phyloP scores from a whole-genome alignment of 2,113 vertebrate species.

The Callocephalon fimbriatum region DNA sequence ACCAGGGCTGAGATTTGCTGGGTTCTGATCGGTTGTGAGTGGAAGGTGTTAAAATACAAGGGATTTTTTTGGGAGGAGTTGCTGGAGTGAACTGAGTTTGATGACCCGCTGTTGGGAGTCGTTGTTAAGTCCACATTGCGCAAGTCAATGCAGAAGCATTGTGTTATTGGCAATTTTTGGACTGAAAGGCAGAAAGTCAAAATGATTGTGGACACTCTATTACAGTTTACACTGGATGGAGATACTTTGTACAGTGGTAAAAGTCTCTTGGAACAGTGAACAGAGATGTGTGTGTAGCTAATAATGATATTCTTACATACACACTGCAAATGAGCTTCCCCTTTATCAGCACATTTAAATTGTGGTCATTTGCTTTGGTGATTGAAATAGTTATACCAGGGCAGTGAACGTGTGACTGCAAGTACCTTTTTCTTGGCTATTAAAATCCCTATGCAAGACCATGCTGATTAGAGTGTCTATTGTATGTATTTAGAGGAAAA shows the following conservation, averaged over 20 bases:
- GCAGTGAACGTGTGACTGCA: not conserved
- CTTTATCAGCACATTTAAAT: not conserved
- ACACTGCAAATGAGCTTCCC: not conserved
- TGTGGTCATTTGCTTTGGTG: constrained; percentile 22
- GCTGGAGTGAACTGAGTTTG: not conserved
- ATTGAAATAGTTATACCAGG: constrained; percentile 32
- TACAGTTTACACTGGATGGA: rapidly evolving
- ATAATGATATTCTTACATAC: not conserved
- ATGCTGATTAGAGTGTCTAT: not conserved
- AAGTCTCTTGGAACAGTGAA: not conserved
- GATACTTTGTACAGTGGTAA: not conserved
- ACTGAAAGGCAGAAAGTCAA: not conserved
- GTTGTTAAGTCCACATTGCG: rapidly evolving
- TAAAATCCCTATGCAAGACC: not conserved
- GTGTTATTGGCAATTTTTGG: not conserved
- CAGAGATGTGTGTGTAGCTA: not conserved
- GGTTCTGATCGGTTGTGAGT: not conserved
- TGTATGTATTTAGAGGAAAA: not conserved
- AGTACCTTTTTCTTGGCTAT: not conserved
- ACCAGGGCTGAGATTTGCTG: not conserved
- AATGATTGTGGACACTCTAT: rapidly evolving
- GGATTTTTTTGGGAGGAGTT: not conserved
- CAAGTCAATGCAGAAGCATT: not conserved
- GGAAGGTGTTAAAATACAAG: not conserved
- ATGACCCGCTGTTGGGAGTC: not conserved